A percentile compares a stretch with the other conserved stretches of the same genome.
Evolutionary conservation across 2,888 invertebrate genomes (phyloP).

Genomic region (Hemaris fuciformis): DNA sequence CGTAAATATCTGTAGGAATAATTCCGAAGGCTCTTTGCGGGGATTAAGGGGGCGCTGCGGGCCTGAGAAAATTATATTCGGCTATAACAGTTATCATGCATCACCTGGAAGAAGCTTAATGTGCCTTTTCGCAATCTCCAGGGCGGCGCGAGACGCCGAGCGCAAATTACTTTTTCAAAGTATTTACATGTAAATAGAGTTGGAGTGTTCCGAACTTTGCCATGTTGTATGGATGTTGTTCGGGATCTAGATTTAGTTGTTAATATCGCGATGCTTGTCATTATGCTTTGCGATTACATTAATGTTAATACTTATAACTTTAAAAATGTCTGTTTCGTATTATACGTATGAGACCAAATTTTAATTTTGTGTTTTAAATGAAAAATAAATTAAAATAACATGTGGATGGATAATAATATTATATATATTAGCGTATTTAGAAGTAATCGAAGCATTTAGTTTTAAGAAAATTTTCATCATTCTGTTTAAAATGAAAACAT

Average conservation of each 20-base stretch:
- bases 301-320: not conserved
- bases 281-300: not conserved
- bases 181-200: conserved; percentile 82
- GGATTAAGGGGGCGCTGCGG: conserved; percentile 79
- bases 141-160: conserved; percentile 69
- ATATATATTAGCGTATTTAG: too few species aligned
- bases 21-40: conserved; percentile 79
- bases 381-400: too few species aligned
- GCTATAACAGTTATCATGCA: conserved; percentile 82
- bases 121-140: conserved; percentile 80
- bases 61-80: conserved; percentile 81
- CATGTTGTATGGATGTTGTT: conserved; percentile 40
- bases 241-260: conserved; percentile 10
- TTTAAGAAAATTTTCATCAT: too few species aligned
- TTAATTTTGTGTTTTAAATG: too few species aligned
- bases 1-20: conserved; percentile 80
- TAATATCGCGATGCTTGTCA: not conserved
- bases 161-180: conserved; percentile 81
- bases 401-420: too few species aligned
- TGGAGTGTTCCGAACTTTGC: conserved; percentile 54
- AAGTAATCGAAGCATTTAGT: too few species aligned
- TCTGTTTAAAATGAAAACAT: too few species aligned
- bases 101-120: conserved; percentile 81
- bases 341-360: too few species aligned
- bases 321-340: too few species aligned